phyloP scores from a whole-genome alignment of 2,888 invertebrate genomes.

The Rhabditophanes sp. region DNA sequence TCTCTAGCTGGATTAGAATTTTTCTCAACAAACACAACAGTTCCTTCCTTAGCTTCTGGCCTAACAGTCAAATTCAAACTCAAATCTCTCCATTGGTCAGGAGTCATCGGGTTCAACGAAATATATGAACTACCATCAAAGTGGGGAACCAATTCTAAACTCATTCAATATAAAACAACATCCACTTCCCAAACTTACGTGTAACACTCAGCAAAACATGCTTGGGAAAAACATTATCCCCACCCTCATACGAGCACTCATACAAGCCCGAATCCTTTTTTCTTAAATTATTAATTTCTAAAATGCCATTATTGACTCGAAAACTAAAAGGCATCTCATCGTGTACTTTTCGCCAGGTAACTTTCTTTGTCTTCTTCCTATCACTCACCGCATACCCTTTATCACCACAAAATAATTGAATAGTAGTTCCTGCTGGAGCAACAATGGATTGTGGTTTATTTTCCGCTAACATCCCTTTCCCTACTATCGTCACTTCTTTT shows the following conservation, averaged over 20 bases:
- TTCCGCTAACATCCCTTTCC: too few species aligned
- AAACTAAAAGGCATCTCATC: slow-evolving; percentile 11
- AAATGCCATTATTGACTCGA: slow-evolving; percentile 9
- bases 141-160: slow-evolving; percentile 27
- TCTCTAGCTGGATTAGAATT: neutral
- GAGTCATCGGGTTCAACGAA: slow-evolving; percentile 23
- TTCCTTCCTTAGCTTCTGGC: slow-evolving; percentile 14
- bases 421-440: too few species aligned
- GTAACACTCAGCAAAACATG: slow-evolving; percentile 3
- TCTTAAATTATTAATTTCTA: slow-evolving; percentile 8
- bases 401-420: too few species aligned
- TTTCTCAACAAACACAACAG: too few species aligned
- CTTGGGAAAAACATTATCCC: slow-evolving; percentile 12
- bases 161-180: neutral
- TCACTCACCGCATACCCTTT: too few species aligned
- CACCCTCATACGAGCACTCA: slow-evolving; percentile 11
- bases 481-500: too few species aligned
- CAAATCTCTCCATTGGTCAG: slow-evolving; percentile 18
- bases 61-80: slow-evolving; percentile 22
- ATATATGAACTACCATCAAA: slow-evolving; percentile 23
- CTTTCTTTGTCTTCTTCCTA: slow-evolving; percentile 5
- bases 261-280: slow-evolving; percentile 14
- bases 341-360: slow-evolving; percentile 8
- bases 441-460: too few species aligned
- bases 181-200: slow-evolving; percentile 5